Conservation (phyloP, 2,113 vertebrate genomes). For the Calidris pygmaea region DNA sequence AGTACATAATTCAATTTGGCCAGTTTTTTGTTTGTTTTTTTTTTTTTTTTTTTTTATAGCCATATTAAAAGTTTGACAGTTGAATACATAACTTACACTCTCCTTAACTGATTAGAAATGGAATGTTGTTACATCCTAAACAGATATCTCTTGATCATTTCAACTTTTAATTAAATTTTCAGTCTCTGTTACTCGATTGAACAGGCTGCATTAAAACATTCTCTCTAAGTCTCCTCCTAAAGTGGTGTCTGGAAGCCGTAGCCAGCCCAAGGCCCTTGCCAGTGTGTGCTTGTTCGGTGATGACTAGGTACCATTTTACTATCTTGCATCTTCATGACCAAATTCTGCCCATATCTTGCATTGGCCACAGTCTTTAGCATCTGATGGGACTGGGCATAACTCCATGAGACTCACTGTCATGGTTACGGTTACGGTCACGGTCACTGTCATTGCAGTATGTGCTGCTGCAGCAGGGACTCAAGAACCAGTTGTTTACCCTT, state of each 20-base stretch:
- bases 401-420: not conserved
- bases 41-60: not conserved
- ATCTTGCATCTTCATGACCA: not conserved
- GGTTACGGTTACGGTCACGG: not conserved
- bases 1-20: fast-evolving
- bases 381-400: not conserved
- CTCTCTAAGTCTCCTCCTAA: not conserved
- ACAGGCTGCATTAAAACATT: not conserved
- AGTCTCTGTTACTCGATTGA: not conserved
- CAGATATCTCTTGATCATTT: not conserved
- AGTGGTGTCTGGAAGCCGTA: not conserved
- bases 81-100: not conserved
- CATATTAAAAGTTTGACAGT: not conserved
- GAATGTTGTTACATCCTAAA: not conserved
- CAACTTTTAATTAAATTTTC: not conserved
- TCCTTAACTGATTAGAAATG: not conserved
- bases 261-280: not conserved
- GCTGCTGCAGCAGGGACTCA: not conserved
- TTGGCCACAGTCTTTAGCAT: not conserved
- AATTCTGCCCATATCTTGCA: not conserved
- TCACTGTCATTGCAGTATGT: not conserved
- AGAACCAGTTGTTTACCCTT: not conserved
- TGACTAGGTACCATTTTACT: not conserved
- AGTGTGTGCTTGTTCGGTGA: not conserved
- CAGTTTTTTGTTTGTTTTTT: no score